Conservation (phyloP, 2,888 invertebrate genomes). For the Gari tellinella region DNA sequence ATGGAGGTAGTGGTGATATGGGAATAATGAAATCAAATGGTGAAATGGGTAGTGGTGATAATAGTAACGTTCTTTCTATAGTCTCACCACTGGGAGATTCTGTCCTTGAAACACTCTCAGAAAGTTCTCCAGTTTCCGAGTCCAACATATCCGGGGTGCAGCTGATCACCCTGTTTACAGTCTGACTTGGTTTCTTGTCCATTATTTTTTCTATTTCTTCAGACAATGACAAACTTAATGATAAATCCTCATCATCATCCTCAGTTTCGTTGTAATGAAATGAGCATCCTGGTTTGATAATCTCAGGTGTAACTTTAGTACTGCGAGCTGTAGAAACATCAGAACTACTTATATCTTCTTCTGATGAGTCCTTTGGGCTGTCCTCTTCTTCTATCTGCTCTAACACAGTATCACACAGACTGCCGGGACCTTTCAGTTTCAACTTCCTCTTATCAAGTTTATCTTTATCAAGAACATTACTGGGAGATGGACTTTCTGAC, state of each 20-base stretch:
- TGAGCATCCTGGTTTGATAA: slow-evolving; percentile 30
- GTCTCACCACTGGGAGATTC: slow-evolving; percentile 34
- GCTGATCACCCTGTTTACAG: neutral
- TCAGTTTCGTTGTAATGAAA: slow-evolving; percentile 11
- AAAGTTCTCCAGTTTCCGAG: slow-evolving; percentile 2
- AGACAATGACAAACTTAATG: slow-evolving; percentile 11
- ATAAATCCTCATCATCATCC: neutral
- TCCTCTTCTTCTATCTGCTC: too few relatives aligned
- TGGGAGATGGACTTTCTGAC: neutral
- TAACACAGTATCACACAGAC: too few relatives aligned
- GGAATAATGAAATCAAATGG: slow-evolving; percentile 65
- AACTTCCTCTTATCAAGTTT: slow-evolving; percentile 1
- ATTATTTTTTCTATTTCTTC: slow-evolving; percentile 17
- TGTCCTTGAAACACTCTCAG: slow-evolving; percentile 27
- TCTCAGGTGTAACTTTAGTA: neutral
- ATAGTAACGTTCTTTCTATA: slow-evolving; percentile 36
- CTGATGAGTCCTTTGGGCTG: too few relatives aligned
- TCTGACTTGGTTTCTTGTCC: neutral
- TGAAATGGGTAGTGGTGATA: slow-evolving; percentile 66
- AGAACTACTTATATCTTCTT: too few relatives aligned
- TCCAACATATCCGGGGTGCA: slow-evolving; percentile 19
- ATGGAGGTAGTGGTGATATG: slow-evolving; percentile 70
- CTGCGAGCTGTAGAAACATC: too few relatives aligned
- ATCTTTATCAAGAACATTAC: neutral
- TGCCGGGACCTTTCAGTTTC: neutral